Evolutionary conservation across 2,113 vertebrate genomes (phyloP).

Genomic region (Daboia siamensis): DNA sequence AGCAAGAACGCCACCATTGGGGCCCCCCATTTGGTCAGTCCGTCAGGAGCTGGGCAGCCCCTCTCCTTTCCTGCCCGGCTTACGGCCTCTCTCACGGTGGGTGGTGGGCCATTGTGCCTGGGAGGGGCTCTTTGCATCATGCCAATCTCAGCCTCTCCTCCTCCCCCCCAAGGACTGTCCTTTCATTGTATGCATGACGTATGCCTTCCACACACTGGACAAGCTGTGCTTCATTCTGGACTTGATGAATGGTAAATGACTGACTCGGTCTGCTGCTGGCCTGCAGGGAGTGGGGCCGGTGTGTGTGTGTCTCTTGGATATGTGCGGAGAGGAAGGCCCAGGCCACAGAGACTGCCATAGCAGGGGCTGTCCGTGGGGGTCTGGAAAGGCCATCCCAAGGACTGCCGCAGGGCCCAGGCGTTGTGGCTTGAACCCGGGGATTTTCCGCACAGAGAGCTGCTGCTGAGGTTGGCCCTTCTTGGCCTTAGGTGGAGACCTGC

Average conservation of each 20-base stretch:
- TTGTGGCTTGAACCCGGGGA: neutral
- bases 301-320: neutral
- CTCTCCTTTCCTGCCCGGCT: neutral
- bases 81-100: neutral
- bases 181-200: conserved; percentile 98
- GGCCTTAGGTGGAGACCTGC: conserved; percentile 87
- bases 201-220: conserved; percentile 97
- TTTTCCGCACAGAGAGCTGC: neutral
- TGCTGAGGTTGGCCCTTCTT: neutral
- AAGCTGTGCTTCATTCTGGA: conserved; percentile 98
- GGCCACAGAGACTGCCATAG: neutral
- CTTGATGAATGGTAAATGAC: conserved; percentile 91
- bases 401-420: neutral
- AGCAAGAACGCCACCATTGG: neutral
- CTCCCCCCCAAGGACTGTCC: conserved; percentile 84
- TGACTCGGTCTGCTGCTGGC: neutral
- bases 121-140: neutral
- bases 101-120: neutral
- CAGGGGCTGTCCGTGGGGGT: neutral
- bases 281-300: too few relatives aligned
- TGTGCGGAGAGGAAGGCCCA: neutral
- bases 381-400: neutral
- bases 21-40: neutral
- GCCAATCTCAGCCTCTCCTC: neutral
- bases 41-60: neutral